Conservation (phyloP, 2,797 vertebrate genomes). For the Setipinna tenuifilis region DNA sequence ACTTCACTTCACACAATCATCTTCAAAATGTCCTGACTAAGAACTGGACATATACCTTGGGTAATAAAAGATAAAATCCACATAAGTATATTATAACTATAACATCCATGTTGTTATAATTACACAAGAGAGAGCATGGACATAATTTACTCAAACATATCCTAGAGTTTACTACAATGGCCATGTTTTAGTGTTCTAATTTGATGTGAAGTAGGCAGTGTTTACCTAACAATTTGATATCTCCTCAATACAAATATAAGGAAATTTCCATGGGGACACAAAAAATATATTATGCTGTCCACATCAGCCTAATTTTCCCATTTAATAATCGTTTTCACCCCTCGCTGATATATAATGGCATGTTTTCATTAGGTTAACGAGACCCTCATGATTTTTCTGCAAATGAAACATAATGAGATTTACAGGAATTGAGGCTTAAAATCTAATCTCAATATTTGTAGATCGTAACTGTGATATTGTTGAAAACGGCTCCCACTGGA, state of each 20-base stretch:
- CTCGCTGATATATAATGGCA: slow-evolving; percentile 38
- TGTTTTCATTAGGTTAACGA: slow-evolving; percentile 42
- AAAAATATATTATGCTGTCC: background rate
- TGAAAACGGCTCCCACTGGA: background rate
- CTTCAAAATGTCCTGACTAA: background rate
- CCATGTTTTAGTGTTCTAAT: background rate
- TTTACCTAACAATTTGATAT: background rate
- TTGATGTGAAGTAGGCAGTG: background rate
- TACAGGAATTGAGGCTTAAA: slow-evolving; percentile 19
- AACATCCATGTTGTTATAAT: no score
- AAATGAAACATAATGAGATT: slow-evolving; percentile 30
- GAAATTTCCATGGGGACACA: background rate
- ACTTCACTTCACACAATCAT: background rate
- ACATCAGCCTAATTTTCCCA: background rate
- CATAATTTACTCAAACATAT: background rate
- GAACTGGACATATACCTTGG: background rate
- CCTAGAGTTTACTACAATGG: background rate
- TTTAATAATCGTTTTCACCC: slow-evolving; percentile 39
- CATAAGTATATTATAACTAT: background rate
- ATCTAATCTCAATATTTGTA: slow-evolving; percentile 25
- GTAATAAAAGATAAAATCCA: background rate
- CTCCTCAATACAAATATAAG: background rate
- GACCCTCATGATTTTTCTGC: slow-evolving; percentile 30
- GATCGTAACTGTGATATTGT: slow-evolving; percentile 13
- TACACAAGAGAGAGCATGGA: background rate